Percentiles rank a stretch among this genome's conserved stretches.
phyloP scores from a whole-genome alignment of 2,888 invertebrate species.

The Platerodrilus igneus region DNA sequence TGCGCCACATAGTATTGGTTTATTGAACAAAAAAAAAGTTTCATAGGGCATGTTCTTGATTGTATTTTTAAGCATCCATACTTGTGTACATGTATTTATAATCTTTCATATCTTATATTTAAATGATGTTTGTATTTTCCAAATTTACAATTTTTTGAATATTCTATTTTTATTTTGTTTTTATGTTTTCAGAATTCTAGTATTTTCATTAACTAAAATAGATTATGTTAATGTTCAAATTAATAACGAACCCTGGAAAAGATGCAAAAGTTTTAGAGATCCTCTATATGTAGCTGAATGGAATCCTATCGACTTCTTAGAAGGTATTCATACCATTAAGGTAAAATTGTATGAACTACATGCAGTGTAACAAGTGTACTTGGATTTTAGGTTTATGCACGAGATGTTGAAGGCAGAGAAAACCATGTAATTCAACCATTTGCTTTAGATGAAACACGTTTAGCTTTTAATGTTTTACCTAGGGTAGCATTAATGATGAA shows the following conservation, averaged over 20 bases:
- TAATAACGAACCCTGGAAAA: conserved; percentile 60
- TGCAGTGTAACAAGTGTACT: background rate
- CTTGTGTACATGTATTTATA: no score
- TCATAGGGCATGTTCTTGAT: no score
- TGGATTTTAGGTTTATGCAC: conserved; percentile 52
- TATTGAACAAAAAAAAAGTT: no score
- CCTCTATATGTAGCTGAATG: conserved; percentile 71
- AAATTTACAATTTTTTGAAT: conserved; percentile 3
- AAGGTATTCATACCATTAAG: conserved; percentile 65
- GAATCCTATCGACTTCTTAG: conserved; percentile 61
- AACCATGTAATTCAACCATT: conserved; percentile 64
- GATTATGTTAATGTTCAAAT: conserved; percentile 63
- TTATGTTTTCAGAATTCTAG: conserved; percentile 67
- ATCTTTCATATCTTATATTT: background rate
- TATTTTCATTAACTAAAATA: conserved; percentile 67
- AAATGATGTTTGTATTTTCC: background rate
- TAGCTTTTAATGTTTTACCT: conserved; percentile 63
- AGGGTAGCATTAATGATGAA: conserved; percentile 74
- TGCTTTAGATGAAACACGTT: conserved; percentile 67
- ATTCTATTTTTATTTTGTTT: conserved; percentile 19
- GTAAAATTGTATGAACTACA: conserved; percentile 38
- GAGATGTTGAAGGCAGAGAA: conserved; percentile 56
- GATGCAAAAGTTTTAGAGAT: conserved; percentile 57
- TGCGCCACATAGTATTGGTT: no score
- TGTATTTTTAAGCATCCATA: no score